phyloP scores from a whole-genome alignment of 2,113 vertebrate species.

The Rhegmatorhina hoffmannsi region DNA sequence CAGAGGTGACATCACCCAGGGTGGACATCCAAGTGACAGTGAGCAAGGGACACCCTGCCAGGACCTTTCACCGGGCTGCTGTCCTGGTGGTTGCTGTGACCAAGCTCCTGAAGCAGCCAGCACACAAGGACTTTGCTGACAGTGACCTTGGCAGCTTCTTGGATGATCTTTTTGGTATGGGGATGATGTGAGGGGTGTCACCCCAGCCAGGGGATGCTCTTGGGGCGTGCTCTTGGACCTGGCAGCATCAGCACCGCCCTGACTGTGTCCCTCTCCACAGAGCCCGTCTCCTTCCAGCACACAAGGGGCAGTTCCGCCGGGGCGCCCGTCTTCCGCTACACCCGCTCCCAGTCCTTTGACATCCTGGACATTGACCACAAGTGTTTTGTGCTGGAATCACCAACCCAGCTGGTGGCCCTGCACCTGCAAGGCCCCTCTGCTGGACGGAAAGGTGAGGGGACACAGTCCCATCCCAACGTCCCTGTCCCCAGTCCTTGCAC shows the following conservation, averaged over 20 bases:
- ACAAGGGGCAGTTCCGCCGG: rapidly evolving
- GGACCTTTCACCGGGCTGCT: neutral
- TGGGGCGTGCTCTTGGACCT: neutral
- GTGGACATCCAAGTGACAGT: neutral
- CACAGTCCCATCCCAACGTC: rapidly evolving
- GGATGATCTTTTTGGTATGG: constrained; percentile 31
- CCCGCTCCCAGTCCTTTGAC: constrained; percentile 54
- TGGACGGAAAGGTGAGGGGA: neutral
- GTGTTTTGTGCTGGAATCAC: constrained; percentile 43
- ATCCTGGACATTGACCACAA: constrained; percentile 43
- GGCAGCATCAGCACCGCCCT: neutral
- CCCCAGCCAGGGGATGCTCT: neutral
- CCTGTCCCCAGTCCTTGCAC: neutral
- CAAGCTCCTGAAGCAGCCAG: neutral
- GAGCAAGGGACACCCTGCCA: neutral
- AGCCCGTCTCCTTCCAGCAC: neutral
- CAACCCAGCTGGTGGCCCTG: constrained; percentile 56
- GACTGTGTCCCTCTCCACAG: neutral
- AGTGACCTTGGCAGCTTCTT: constrained; percentile 40
- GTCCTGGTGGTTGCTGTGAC: neutral
- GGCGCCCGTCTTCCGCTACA: constrained; percentile 8
- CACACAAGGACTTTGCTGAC: neutral
- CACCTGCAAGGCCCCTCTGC: constrained; percentile 49
- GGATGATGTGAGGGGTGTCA: neutral
- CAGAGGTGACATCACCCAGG: rapidly evolving